Base-by-base conservation (phyloP, 2,797 vertebrate genomes). In the Trachurus trachurus region DNA sequence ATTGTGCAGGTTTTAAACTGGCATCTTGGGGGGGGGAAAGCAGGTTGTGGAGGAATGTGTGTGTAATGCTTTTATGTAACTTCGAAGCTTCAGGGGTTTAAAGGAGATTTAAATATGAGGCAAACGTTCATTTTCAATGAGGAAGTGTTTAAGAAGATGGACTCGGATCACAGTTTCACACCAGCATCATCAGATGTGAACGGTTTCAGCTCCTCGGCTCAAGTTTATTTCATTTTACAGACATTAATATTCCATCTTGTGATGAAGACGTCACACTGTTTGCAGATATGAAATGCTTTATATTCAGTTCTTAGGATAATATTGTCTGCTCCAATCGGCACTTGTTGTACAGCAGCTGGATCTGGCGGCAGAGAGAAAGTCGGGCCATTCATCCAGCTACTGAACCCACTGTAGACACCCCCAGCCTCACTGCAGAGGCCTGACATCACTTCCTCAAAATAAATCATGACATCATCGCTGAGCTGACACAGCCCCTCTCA, bases 381-480 rank as follows among this genome's bases (percentile, higher is more conserved):
- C 42, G 57, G 15, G 26, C 45, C 78, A 77, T 83, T 67, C 68
- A 77, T 83, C 70, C 68, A 82, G 65, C 68, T 47, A 17, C 67
- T 76, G 52, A 84, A 49, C 39, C 50, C 39, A 34, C 81, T 76
- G 77, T 87, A 70, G 73, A 80, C 80, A 78, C 75, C 83, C 62
- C 58, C 81, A 89, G 81, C 65, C 85, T 87, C 89, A 92, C 94
- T 94, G 93, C 92, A 94, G 91, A 92, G 92, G 86, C 83, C 89
- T 95, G 94, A 96, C 94, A 94, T 94, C 94, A 94, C 89, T 90
- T 89, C 90, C 95, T 96, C 90, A 95, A 96, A 96, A 95, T 96
- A 96, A 95, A 94, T 88, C 87, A 95, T 96, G 94, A 95, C 93
- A 94, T 96, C 95, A 95, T 93, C 53, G 85, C 90, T 61, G 76